Conservation (phyloP, 1,140 invertebrate species). For the Leguminivora glycinivorella region DNA sequence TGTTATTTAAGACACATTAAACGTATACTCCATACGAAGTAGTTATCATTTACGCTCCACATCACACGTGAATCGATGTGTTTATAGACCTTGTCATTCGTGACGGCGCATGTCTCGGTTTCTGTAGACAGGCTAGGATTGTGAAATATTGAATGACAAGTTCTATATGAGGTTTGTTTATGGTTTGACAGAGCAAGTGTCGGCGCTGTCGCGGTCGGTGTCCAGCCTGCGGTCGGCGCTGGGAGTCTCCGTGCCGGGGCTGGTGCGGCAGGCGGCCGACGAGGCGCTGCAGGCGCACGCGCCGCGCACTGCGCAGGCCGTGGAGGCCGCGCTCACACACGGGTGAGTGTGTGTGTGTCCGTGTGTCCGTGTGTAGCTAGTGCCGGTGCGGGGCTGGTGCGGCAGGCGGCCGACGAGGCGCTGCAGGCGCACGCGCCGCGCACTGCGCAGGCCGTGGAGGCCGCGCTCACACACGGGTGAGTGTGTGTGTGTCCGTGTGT, state of each 20-base stretch:
- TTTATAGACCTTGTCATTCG: too few species aligned
- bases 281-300: slow-evolving; percentile 51
- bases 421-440: slow-evolving; percentile 44
- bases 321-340: slow-evolving; percentile 52
- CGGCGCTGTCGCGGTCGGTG: slow-evolving; percentile 11
- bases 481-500: not conserved
- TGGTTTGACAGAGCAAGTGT: slow-evolving; percentile 6
- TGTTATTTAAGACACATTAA: too few species aligned
- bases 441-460: slow-evolving; percentile 43
- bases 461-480: slow-evolving; percentile 40
- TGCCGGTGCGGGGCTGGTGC: slow-evolving; percentile 39
- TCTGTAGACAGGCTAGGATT: too few species aligned
- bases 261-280: slow-evolving; percentile 47
- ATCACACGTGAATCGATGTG: too few species aligned
- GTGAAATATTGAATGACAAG: too few species aligned
- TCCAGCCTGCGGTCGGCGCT: not conserved
- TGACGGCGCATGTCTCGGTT: too few species aligned
- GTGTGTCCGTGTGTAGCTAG: slow-evolving; percentile 33
- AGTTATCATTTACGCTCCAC: too few species aligned
- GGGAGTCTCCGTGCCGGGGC: slow-evolving; percentile 41
- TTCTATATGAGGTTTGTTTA: too few species aligned
- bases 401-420: slow-evolving; percentile 45
- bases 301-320: slow-evolving; percentile 47
- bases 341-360: slow-evolving; percentile 43
- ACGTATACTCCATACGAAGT: too few species aligned